Evolutionary conservation across 2,113 vertebrate species (phyloP).

Genomic region (Ariopsis seemanni): DNA sequence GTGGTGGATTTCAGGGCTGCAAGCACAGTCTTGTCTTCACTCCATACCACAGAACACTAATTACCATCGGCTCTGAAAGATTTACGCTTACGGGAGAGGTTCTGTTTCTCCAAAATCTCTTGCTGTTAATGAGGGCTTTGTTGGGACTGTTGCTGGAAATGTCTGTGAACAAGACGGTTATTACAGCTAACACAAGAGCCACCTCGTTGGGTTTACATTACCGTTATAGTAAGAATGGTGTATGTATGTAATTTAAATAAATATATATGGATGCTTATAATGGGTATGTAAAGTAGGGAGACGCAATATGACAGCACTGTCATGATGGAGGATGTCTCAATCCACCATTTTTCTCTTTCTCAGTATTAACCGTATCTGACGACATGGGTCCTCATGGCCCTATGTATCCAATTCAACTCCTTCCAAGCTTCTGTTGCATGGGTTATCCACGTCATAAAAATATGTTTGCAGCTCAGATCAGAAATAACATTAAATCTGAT

Average conservation of each 20-base stretch:
- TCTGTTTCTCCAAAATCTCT: conserved; percentile 13
- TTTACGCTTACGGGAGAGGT: background rate
- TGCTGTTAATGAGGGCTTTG: conserved; percentile 10
- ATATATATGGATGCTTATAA: background rate
- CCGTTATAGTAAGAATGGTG: background rate
- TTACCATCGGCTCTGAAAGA: background rate
- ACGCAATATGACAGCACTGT: background rate
- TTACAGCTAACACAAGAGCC: background rate
- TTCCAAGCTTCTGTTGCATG: background rate
- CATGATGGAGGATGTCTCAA: background rate
- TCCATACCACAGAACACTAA: background rate
- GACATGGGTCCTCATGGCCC: background rate
- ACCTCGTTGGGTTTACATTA: background rate
- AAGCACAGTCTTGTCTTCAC: conserved; percentile 9
- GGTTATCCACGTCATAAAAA: background rate
- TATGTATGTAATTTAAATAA: too few relatives aligned
- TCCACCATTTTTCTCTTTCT: background rate
- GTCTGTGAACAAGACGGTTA: background rate
- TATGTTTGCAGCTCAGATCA: background rate
- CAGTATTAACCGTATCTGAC: background rate
- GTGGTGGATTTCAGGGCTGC: conserved; percentile 17
- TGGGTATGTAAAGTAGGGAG: background rate
- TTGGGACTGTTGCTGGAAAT: conserved; percentile 5
- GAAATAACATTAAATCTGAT: background rate
- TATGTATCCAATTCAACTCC: background rate